Evolutionary conservation across 2,888 invertebrate species (phyloP), one percentile per base, ranked within the genome.

Genomic region (Phyllotreta cruciferae): DNA sequence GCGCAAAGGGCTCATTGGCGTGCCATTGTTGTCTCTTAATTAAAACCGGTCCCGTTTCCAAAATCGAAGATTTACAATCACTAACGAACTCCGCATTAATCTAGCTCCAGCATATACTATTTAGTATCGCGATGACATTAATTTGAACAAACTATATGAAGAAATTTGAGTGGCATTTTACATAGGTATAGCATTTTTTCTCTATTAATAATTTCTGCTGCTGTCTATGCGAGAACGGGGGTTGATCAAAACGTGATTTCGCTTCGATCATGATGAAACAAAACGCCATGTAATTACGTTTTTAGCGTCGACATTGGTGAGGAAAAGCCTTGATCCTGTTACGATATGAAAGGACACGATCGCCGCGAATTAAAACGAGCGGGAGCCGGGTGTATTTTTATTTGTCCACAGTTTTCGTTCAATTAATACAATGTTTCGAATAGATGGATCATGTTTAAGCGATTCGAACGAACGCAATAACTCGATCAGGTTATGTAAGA

Each of bases 211-310:
- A 24, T 24, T 24, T 24, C 24, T 24, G 24, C 24, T 24, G 24
- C 24, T 24, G 24, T 24, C 24, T 24, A 24, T 24, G 24, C 24
- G 24, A 24, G n/a, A 24, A 41, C 4, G 10, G 10, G 10, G 10
- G 9, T 41, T 10, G 9, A n/a, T 14, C 55, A 60, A 57, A 67
- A 62, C 57, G 60, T 57, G 66, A 62, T 67, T 67, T 66, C 62
- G 63, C 60, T 63, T 61, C 60, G 60, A 55, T 68, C 61, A 65
- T 63, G 64, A 52, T 56, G 62, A 60, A 63, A 67, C 58, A 56
- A 62, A 66, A 66, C 64, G 60, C 66, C 64, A 62, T 56, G 54
- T 63, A 66, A 66, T 68, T 66, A 66, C 54, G 64, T 64, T 66
- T 68, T 66, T 62, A 65, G 45, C 62, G 66, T 47, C 60, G 61